Evolutionary conservation across 2,113 vertebrate species (phyloP), one percentile per base, ranked within the genome.

Genomic region (Theristicus caerulescens): DNA sequence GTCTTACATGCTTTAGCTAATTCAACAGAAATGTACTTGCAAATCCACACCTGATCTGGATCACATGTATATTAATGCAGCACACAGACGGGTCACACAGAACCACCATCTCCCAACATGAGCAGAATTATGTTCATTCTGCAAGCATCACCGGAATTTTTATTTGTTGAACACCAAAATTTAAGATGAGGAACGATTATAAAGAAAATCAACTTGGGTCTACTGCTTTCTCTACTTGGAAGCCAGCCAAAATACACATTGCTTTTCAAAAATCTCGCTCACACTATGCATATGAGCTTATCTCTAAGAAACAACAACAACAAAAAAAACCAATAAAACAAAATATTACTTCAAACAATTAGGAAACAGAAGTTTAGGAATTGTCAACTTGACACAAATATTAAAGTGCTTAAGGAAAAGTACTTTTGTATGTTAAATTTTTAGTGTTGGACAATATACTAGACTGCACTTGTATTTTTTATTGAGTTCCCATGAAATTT

Each of bases 41-140:
- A 91, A 94, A 95, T 77, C 54, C 93, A 94, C 92, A 96, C 62
- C 84, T 93, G 94, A 93, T 86, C 27, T 6, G 78, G 74, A 88
- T 92, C 78, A 96, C 90, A n/a, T 55, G 78, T 49, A 72, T 21
- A 42, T 72, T 69, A 79, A 80, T 7, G 15, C 57, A 72, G 49
- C 51, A 84, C 40, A 82, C 21, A 46, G 62, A 61, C 19, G 1
- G 0, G 31, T 38, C 82, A 79, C 81, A 79, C 32, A 91, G 59
- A 89, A 81, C 11, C 19, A 52, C 14, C 49, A 46, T 13, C 34
- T 54, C 66, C 44, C 36, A 85, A 8, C 36, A 49, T 3, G 3
- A 82, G 15, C 2, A 88, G 11, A 88, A 91, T 26, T 52, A n/a
- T 70, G 57, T 18, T 36, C 51, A 42, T 61, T 90, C 54, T 62